phyloP scores from a whole-genome alignment of 1,140 invertebrate genomes.

The Araneus ventricosus region DNA sequence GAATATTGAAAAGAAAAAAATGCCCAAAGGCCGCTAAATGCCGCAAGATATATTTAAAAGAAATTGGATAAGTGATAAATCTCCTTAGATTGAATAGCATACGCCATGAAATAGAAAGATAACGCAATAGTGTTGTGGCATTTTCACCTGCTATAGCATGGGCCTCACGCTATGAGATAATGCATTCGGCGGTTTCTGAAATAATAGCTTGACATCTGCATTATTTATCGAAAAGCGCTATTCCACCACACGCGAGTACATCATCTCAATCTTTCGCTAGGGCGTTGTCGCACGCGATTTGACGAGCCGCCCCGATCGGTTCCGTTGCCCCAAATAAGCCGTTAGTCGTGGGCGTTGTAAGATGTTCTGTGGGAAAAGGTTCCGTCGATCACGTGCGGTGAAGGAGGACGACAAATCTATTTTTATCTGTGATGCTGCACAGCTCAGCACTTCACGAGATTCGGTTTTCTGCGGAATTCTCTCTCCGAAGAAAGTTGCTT shows the following conservation, averaged over 20 bases:
- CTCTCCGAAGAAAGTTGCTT: not conserved
- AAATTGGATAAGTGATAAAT: too few species aligned
- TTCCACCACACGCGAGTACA: not conserved
- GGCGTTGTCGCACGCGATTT: slow-evolving; percentile 22
- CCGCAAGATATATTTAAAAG: too few species aligned
- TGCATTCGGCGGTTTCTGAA: too few species aligned
- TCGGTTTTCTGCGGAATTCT: slow-evolving; percentile 23
- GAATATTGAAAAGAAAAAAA: too few species aligned
- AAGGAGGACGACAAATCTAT: slow-evolving; percentile 2
- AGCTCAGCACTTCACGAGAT: slow-evolving; percentile 22
- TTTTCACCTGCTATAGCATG: too few species aligned
- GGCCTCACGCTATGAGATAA: too few species aligned
- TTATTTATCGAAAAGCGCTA: not conserved
- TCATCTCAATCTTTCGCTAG: not conserved
- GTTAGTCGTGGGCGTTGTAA: not conserved
- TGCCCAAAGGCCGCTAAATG: too few species aligned
- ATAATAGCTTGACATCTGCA: not conserved
- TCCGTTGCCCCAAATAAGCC: slow-evolving; percentile 28
- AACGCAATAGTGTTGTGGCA: too few species aligned
- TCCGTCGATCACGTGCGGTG: slow-evolving; percentile 8
- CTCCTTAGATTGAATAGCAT: too few species aligned
- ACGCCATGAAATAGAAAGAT: too few species aligned
- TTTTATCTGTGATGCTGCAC: slow-evolving; percentile 43
- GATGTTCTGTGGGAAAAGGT: slow-evolving; percentile 5
- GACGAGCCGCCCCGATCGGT: not conserved